phyloP scores from a whole-genome alignment of 2,888 invertebrate species.

The Trissonchulus latispiculum region DNA sequence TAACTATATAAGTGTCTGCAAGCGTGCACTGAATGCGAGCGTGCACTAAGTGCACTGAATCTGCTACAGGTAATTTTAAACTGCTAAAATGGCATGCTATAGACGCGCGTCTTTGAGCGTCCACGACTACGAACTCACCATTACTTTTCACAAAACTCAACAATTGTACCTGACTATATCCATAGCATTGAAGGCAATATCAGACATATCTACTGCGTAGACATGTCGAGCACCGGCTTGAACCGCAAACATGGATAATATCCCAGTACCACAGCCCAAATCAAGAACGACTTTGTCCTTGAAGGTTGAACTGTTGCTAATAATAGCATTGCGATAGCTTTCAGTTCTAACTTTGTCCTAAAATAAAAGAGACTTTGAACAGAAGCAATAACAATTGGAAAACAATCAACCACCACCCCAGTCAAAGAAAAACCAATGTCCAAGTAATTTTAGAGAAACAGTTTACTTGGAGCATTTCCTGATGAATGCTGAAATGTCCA shows the following conservation, averaged over 20 bases:
- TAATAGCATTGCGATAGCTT: conserved; percentile 71
- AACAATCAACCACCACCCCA: no score
- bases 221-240: conserved; percentile 75
- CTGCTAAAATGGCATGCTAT: no score
- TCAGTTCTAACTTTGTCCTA: conserved; percentile 72
- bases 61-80: no score
- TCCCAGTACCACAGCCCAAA: conserved; percentile 55
- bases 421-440: no score
- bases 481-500: conserved; percentile 80
- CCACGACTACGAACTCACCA: no score
- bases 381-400: no score
- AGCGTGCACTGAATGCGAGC: no score
- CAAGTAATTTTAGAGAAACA: no score
- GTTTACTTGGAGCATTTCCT: conserved; percentile 76
- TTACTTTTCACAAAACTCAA: no score
- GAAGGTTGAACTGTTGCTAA: conserved; percentile 61
- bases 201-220: conserved; percentile 48
- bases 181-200: conserved; percentile 49
- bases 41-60: no score
- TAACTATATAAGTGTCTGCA: no score
- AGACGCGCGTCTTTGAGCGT: no score
- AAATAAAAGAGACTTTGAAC: conserved; percentile 45
- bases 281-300: conserved; percentile 61
- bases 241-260: conserved; percentile 77
- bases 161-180: conserved; percentile 46